phyloP scores from a whole-genome alignment of 2,888 invertebrate species.

The Amblyjoppa fuscipennis region DNA sequence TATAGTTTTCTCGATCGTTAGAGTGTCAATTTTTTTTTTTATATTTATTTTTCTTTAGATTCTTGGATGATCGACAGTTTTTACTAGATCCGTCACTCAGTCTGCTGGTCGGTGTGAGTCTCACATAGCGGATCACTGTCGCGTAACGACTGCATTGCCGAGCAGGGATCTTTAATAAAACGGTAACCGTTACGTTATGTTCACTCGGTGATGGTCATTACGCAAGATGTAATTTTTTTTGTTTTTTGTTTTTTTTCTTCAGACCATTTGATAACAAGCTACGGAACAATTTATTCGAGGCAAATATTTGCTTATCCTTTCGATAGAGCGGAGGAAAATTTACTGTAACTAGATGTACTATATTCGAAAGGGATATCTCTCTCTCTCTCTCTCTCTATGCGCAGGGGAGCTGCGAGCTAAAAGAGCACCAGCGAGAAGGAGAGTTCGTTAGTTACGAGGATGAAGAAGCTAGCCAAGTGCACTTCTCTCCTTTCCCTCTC shows the following conservation, averaged over 20 bases:
- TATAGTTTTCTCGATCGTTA: no score
- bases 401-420: conserved; percentile 2
- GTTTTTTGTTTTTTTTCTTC: background rate
- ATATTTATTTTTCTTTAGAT: no score
- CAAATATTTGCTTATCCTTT: conserved; percentile 2
- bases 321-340: background rate
- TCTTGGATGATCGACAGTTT: no score
- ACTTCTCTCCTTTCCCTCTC: conserved; percentile 20
- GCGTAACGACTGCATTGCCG: no score
- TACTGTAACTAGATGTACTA: background rate
- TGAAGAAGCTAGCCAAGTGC: conserved; percentile 43
- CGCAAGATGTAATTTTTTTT: background rate
- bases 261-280: background rate
- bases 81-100: no score
- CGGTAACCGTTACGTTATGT: no score
- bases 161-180: no score
- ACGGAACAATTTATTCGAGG: background rate
- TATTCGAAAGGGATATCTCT: conserved; percentile 2
- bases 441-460: conserved; percentile 57
- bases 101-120: no score
- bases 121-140: no score
- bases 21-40: no score
- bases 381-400: background rate
- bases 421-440: conserved; percentile 21
- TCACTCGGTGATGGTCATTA: background rate